phyloP scores from a whole-genome alignment of 2,113 vertebrate species.

The Nothobranchius kuhntae region DNA sequence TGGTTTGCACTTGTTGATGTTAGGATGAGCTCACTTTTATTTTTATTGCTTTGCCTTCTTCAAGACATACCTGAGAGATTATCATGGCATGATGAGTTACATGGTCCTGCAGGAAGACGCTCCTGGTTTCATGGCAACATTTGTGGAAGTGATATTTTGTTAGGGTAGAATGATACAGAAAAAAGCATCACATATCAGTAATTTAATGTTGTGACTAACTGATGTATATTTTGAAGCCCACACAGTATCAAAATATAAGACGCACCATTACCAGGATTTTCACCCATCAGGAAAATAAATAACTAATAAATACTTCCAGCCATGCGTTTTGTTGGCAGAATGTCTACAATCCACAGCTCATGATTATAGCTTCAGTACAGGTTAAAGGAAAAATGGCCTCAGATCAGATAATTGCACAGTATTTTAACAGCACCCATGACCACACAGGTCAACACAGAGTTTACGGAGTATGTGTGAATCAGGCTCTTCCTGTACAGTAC shows the following conservation, averaged over 20 bases:
- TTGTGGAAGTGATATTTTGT: neutral
- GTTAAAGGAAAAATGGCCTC: conserved; percentile 10
- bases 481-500: conserved; percentile 52
- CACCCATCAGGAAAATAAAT: conserved; percentile 64
- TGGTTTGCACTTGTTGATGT: too few relatives aligned
- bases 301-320: conserved; percentile 70
- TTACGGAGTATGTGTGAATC: conserved; percentile 17
- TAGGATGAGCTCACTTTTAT: too few relatives aligned
- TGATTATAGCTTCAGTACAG: conserved; percentile 34
- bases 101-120: neutral
- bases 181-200: too few relatives aligned
- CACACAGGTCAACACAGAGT: conserved; percentile 40
- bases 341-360: conserved; percentile 18
- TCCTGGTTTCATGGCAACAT: neutral
- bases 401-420: conserved; percentile 48
- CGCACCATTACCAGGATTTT: conserved; percentile 19
- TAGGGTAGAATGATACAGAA: too few relatives aligned
- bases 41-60: neutral
- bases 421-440: conserved; percentile 57
- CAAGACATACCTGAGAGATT: conserved; percentile 2
- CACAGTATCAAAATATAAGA: conserved; percentile 21
- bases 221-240: conserved; percentile 17
- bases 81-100: neutral
- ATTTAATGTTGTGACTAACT: neutral
- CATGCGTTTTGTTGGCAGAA: conserved; percentile 23